A percentile compares a stretch with the other conserved stretches of the same genome.
phyloP scores from a whole-genome alignment of 2,888 invertebrate species.

The Oasisia sp. region DNA sequence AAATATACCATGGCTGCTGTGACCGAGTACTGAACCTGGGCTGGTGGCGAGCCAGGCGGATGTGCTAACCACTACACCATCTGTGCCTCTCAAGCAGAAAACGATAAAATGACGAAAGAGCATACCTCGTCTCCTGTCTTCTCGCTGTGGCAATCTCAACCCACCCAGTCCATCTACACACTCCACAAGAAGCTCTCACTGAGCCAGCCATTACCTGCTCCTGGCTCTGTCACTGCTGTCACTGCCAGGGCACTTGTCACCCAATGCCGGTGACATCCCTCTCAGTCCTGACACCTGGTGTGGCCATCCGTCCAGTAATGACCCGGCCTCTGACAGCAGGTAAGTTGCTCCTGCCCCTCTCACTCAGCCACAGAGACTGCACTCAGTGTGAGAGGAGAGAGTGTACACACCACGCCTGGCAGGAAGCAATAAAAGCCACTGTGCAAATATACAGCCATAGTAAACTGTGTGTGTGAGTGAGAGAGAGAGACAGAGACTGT shows the following conservation, averaged over 20 bases:
- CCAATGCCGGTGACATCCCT: not conserved
- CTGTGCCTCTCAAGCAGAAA: no score
- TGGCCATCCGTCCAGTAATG: not conserved
- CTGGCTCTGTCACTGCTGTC: not conserved
- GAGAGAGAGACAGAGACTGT: not conserved
- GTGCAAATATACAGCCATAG: not conserved
- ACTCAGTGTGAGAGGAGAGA: not conserved
- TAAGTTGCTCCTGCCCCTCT: not conserved
- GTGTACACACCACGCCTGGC: not conserved
- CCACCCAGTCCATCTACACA: no score
- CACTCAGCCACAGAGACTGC: not conserved
- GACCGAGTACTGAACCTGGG: no score
- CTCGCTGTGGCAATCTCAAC: no score
- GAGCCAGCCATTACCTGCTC: not conserved
- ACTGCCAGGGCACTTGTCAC: not conserved
- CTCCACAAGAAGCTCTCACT: not conserved
- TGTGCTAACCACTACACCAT: no score
- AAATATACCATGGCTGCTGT: no score
- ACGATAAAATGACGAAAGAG: no score
- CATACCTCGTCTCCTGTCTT: no score
- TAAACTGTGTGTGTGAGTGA: constrained; percentile 1
- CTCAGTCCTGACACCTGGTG: not conserved
- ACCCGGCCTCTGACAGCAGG: not conserved
- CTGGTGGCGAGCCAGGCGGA: no score
- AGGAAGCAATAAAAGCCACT: constrained; percentile 6